Base-by-base conservation (phyloP, 2,888 invertebrate genomes). In the Hoplodrina blanda region DNA sequence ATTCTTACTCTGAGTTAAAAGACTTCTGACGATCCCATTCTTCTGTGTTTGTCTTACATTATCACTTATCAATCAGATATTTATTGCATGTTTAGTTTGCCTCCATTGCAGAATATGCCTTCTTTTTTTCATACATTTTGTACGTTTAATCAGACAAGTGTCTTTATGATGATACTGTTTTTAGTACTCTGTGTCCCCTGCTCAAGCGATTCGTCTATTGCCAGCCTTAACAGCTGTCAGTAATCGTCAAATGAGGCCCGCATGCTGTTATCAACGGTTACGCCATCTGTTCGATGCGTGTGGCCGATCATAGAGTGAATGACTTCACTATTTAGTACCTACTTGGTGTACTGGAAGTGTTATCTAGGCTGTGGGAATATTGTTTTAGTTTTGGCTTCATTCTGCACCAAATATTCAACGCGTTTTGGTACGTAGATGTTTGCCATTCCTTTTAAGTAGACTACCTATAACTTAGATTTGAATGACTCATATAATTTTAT, bases 221-320 rank as follows among this genome's bases (percentile, higher is more conserved):
- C 20, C 59, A 19, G 54, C 62, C 33, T 77, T 62, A 70, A 60
- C 81, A 78, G 73, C 84, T 75, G 82, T 77, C 69, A 66, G 57
- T 64, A 60, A 62, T 66, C 69, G 78, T 75, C 78, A 78, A 83
- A 66, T 73, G 68, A 69, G 59, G 73, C 83, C 85, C 83, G 83
- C 73, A 82, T 83, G 63, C 63, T 76, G 68, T 74, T 83, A 83
- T 84, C 85, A 71, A 69, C 57, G 62, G 73, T 80, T 73, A 73
- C 83, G 83, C 78, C 83, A 84, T 85, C 72, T 83, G 83, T 65
- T 63, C 80, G 46, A 69, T 77, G 82, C 74, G 85, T 84, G 83
- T 84, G 82, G 82, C 77, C 77, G 67, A 66, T 60, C 54, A 37
- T 60, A 52, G 37, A 69, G 70, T 69, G 78, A 74, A 77, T 71